A percentile compares a stretch with the other conserved stretches of the same genome.
These are phyloP conservation scores for Syrphus vitripennis DNA, from an alignment of 2,888 invertebrate species.

Conservation along the genomic window DNA sequence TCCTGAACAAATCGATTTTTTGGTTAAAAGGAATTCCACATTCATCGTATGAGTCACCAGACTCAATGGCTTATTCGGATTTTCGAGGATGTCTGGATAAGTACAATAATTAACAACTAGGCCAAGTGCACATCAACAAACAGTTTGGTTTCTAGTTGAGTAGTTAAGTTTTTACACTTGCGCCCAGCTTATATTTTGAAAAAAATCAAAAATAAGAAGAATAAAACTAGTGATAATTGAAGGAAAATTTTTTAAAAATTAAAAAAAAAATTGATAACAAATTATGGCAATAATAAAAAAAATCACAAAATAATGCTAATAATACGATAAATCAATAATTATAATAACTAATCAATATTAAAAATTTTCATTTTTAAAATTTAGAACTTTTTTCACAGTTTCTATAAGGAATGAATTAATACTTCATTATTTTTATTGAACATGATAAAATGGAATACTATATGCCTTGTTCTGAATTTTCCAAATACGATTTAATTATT, in stretches of 20 bases:
- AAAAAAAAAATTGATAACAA: not conserved
- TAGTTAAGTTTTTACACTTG: too few species aligned
- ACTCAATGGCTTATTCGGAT: too few species aligned
- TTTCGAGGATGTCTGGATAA: too few species aligned
- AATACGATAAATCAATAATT: not conserved
- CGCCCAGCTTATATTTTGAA: too few species aligned
- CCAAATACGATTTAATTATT: not conserved
- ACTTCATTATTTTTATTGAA: not conserved
- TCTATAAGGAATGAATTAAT: not conserved
- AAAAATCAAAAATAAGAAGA: too few species aligned
- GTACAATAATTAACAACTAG: too few species aligned
- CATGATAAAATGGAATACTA: not conserved
- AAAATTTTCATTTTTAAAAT: too few species aligned
- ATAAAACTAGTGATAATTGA: not conserved
- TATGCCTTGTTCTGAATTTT: not conserved
- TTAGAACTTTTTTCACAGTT: not conserved
- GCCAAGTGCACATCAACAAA: too few species aligned
- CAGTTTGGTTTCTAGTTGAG: too few species aligned
- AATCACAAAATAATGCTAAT: slow-evolving; percentile 9
- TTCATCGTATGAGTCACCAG: too few species aligned
- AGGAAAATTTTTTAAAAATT: not conserved
- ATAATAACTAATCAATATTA: not conserved
- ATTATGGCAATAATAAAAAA: not conserved
- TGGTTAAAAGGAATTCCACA: too few species aligned
- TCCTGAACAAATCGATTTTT: too few species aligned